These are phyloP conservation scores for Abrostola tripartita DNA, from an alignment of 2,888 invertebrate species.

Conservation along the genomic window DNA sequence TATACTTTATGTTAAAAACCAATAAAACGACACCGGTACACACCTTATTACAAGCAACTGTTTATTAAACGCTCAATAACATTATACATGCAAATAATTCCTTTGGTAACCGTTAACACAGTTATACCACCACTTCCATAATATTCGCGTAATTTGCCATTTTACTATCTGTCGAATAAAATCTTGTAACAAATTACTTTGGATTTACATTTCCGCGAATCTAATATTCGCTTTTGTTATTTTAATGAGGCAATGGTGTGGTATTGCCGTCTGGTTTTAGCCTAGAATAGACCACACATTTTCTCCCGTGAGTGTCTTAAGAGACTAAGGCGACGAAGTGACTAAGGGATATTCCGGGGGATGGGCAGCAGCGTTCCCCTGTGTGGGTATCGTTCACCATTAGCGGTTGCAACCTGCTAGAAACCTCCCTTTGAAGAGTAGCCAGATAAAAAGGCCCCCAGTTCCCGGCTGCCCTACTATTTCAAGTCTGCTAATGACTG, in stretches of 20 bases:
- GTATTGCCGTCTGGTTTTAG: neutral
- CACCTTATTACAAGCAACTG: slow-evolving; percentile 28
- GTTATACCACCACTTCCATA: slow-evolving; percentile 30
- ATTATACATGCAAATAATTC: slow-evolving; percentile 34
- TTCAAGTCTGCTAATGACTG: too few species aligned
- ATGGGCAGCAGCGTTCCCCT: too few species aligned
- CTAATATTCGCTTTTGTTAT: slow-evolving; percentile 8
- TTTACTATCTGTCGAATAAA: slow-evolving; percentile 32
- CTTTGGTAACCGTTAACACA: slow-evolving; percentile 24
- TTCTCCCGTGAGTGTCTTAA: too few species aligned
- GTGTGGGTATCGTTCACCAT: too few species aligned
- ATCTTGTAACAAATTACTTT: slow-evolving; percentile 24
- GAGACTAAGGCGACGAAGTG: too few species aligned
- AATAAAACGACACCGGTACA: slow-evolving; percentile 39
- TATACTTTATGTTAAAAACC: slow-evolving; percentile 15
- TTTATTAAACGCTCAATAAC: slow-evolving; percentile 28
- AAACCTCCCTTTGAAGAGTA: too few species aligned
- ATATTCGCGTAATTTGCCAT: slow-evolving; percentile 27
- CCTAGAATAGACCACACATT: neutral
- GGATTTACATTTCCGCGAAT: slow-evolving; percentile 13
- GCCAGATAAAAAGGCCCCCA: too few species aligned
- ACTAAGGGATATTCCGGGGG: too few species aligned
- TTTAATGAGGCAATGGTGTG: slow-evolving; percentile 3
- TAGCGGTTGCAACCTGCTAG: too few species aligned
- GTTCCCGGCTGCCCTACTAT: too few species aligned